A percentile compares a stretch with the other conserved stretches of the same genome.
Evolutionary conservation across 2,888 invertebrate genomes (phyloP).

Genomic region (Spodoptera exigua): DNA sequence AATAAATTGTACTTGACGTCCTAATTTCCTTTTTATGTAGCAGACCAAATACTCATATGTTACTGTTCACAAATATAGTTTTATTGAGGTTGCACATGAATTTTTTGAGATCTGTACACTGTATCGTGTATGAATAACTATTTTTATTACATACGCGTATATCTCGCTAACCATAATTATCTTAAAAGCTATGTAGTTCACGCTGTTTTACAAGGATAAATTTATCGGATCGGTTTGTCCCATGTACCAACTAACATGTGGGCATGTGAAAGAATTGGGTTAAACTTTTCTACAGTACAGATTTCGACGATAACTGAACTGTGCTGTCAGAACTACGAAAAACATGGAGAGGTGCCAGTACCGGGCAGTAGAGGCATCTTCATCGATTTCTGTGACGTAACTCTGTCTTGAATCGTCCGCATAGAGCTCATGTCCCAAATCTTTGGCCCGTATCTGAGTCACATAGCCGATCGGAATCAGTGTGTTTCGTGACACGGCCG

Average conservation of each 20-base stretch:
- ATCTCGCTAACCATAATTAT: slow-evolving; percentile 10
- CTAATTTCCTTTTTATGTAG: slow-evolving; percentile 56
- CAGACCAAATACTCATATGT: slow-evolving; percentile 53
- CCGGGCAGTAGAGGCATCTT: slow-evolving; percentile 29
- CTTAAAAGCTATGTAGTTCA: slow-evolving; percentile 12
- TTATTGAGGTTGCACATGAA: slow-evolving; percentile 54
- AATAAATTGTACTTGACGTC: slow-evolving; percentile 60
- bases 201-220: slow-evolving; percentile 12
- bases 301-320: slow-evolving; percentile 30
- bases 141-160: slow-evolving; percentile 35
- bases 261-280: slow-evolving; percentile 21
- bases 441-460: slow-evolving; percentile 48
- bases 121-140: slow-evolving; percentile 30
- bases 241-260: slow-evolving; percentile 5
- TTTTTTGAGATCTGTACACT: too few species aligned
- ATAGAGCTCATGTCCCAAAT: slow-evolving; percentile 40
- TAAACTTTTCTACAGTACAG: slow-evolving; percentile 38
- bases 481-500: slow-evolving; percentile 49
- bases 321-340: slow-evolving; percentile 36
- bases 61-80: slow-evolving; percentile 51
- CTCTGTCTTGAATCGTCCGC: slow-evolving; percentile 37
- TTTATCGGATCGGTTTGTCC: slow-evolving; percentile 1
- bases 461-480: slow-evolving; percentile 49
- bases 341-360: slow-evolving; percentile 54
- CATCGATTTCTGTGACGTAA: slow-evolving; percentile 53